These are phyloP conservation scores for Myripristis murdjan DNA, from an alignment of 2,797 vertebrate genomes.

Conservation along the genomic window DNA sequence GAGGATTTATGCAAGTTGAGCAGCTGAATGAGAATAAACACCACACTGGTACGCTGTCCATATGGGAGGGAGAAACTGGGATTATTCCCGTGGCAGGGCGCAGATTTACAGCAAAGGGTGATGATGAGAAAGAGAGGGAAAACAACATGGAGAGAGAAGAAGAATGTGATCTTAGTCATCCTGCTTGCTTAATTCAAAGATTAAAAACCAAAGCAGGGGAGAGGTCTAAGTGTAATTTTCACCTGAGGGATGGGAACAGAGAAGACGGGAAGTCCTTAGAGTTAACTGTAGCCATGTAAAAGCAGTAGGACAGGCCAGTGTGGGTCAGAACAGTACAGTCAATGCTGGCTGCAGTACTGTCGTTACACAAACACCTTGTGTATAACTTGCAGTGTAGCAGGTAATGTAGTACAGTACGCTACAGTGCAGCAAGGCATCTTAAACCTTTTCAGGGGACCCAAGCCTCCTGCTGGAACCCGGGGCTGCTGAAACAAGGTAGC, in stretches of 20 bases:
- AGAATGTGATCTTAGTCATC: constrained; percentile 17
- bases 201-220: constrained; percentile 28
- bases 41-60: neutral
- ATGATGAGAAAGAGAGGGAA: neutral
- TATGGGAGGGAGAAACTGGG: neutral
- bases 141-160: neutral
- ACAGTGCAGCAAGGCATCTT: constrained; percentile 21
- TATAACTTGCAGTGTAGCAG: constrained; percentile 21
- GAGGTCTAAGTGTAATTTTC: neutral
- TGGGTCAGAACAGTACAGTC: constrained; percentile 28
- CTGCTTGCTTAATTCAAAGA: constrained; percentile 2
- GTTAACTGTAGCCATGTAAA: constrained; percentile 20
- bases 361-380: constrained; percentile 24
- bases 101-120: constrained; percentile 32
- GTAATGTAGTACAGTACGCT: constrained; percentile 11
- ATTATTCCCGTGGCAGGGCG: constrained; percentile 1
- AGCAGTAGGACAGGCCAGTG: constrained; percentile 15
- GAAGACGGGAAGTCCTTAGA: neutral
- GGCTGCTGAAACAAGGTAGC: constrained; percentile 20
- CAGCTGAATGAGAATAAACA: neutral
- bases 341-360: constrained; percentile 27
- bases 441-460: neutral
- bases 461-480: constrained; percentile 6
- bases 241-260: constrained; percentile 23
- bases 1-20: neutral